Evolutionary conservation across 2,888 invertebrate species (phyloP), one percentile per base, ranked within the genome.

Genomic region (Tetheella fluctuosa): DNA sequence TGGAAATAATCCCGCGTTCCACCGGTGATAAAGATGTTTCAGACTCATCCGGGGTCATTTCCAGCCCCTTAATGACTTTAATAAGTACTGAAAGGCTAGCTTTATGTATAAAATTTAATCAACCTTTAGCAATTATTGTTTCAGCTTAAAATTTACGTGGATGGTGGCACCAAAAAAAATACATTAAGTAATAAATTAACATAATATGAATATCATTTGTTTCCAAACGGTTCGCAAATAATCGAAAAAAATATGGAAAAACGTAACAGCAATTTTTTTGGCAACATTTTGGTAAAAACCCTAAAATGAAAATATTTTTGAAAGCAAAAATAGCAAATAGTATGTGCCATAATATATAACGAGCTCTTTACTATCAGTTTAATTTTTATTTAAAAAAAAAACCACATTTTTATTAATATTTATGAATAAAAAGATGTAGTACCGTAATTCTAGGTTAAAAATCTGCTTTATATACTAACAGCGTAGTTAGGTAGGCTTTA

Each of bases 1-100:
- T 15, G 55, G 55, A 37, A 55, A 37, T 55, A 55, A 55, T 55
- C 55, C 34, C 34, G 23, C 20, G 8, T 55, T 55, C 23, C 7
- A n/a, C 54, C 54, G 54, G 55, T 55, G 23, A 37, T 55, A 55
- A 55, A 55, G 55, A 55, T 23, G 34, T 55, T 55, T 34, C 34
- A 55, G 23, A 23, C 34, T 55, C 54, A 34, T 54, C 54, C 54
- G 54, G 34, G 34, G 34, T 54, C 55, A 23, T 55, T 34, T 23
- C 34, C 55, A 55, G 34, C 15, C 55, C 25, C 55, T 37, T 54
- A 34, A 54, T 34, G 30, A 34, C 17, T 17, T 54, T 54, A 34
- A 55, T 55, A 55, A 55, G 34, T 55, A 37, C 55, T 20, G 7
- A 15, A 39, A 17, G 34, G 54, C 34, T 55, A 34, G 30, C 34